Percentiles rank a stretch among this genome's conserved stretches.
phyloP scores from a whole-genome alignment of 2,888 invertebrate species.

The Tiliacea citrago region DNA sequence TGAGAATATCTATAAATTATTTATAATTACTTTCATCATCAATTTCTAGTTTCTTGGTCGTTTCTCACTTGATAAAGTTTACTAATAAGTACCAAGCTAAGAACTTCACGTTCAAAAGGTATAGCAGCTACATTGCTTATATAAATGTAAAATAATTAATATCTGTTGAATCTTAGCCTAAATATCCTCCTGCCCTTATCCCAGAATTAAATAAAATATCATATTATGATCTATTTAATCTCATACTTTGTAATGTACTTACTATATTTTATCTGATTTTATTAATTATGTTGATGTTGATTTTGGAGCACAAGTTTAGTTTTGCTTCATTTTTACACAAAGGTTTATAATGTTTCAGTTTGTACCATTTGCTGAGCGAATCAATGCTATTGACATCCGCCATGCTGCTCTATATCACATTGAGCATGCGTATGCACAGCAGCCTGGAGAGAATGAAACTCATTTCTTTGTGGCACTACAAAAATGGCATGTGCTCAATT shows the following conservation, averaged over 20 bases:
- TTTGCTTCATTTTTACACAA: background rate
- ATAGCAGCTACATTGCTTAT: background rate
- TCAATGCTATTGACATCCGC: constrained; percentile 95
- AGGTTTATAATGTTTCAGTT: constrained; percentile 91
- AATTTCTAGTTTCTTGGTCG: background rate
- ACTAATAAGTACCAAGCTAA: background rate
- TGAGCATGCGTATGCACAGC: constrained; percentile 93
- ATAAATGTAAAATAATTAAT: background rate
- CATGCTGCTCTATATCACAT: constrained; percentile 96
- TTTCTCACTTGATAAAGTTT: background rate
- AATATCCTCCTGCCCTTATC: background rate
- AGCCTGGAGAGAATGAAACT: constrained; percentile 93
- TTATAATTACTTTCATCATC: background rate
- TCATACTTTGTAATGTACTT: background rate
- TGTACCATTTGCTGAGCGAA: constrained; percentile 96
- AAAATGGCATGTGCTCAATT: constrained; percentile 97
- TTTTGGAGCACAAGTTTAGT: background rate
- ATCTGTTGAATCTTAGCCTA: background rate
- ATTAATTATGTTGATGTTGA: background rate
- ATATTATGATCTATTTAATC: too few species aligned
- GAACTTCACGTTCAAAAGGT: background rate
- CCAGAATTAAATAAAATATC: background rate
- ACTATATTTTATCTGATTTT: background rate
- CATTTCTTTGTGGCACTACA: constrained; percentile 95
- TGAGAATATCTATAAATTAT: background rate